Conservation (phyloP, 2,113 vertebrate species). For the Dicaeum eximium region DNA sequence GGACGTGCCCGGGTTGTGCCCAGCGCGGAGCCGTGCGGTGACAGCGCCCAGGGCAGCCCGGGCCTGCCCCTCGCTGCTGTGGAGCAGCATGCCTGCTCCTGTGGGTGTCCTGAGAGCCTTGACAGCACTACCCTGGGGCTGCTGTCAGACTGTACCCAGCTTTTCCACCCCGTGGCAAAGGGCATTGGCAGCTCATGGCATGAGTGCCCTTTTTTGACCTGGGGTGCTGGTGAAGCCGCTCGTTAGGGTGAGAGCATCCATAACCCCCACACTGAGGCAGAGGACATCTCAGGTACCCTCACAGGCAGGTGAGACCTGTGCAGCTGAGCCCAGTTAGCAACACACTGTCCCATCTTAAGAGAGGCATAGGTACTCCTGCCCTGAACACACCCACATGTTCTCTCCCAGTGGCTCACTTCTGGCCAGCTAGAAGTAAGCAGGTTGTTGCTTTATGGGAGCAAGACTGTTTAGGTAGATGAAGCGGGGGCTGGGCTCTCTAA, state of each 20-base stretch:
- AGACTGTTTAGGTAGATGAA: not conserved
- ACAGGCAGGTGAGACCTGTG: not conserved
- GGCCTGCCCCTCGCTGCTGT: not conserved
- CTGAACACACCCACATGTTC: not conserved
- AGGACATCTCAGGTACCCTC: not conserved
- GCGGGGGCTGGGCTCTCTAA: not conserved
- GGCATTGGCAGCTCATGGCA: not conserved
- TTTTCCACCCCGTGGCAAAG: not conserved
- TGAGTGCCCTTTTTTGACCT: not conserved
- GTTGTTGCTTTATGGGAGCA: not conserved
- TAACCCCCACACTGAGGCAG: not conserved
- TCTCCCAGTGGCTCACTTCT: not conserved
- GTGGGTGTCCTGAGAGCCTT: not conserved
- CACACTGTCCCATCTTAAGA: not conserved
- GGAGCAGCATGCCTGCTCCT: fast-evolving
- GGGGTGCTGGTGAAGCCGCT: not conserved
- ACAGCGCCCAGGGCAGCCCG: not conserved
- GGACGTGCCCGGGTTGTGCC: fast-evolving
- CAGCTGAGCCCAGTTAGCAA: not conserved
- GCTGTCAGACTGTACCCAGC: not conserved
- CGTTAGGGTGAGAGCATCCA: not conserved
- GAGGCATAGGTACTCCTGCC: not conserved
- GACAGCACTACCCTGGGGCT: not conserved
- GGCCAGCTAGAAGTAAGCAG: not conserved
- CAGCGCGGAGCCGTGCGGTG: fast-evolving